phyloP scores from a whole-genome alignment of 2,113 vertebrate species.

The Scomber scombrus region DNA sequence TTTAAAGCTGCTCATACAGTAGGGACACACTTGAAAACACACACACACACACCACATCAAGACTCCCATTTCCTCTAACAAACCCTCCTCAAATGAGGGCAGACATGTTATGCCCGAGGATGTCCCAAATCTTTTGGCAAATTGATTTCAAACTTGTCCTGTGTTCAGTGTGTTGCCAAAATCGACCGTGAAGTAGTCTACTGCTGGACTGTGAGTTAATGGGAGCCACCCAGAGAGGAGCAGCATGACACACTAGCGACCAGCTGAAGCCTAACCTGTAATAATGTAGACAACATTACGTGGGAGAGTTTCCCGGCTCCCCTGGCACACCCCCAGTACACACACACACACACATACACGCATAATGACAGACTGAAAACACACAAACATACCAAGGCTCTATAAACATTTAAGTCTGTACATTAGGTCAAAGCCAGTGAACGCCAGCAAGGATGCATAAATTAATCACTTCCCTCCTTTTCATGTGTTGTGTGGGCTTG shows the following conservation, averaged over 20 bases:
- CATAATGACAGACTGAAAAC: neutral
- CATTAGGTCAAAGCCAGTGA: neutral
- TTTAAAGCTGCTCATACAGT: slow-evolving; percentile 24
- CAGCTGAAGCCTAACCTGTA: slow-evolving; percentile 52
- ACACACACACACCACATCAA: neutral
- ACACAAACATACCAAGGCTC: slow-evolving; percentile 13
- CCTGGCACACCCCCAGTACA: slow-evolving; percentile 11
- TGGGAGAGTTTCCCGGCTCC: slow-evolving; percentile 16
- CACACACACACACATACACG: slow-evolving; percentile 4
- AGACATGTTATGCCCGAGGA: slow-evolving; percentile 9
- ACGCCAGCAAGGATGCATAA: slow-evolving; percentile 31
- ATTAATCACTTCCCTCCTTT: neutral
- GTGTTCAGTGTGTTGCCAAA: slow-evolving; percentile 19
- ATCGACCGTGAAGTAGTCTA: neutral
- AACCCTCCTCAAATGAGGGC: slow-evolving; percentile 24
- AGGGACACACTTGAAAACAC: neutral
- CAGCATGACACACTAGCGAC: slow-evolving; percentile 44
- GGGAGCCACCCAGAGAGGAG: slow-evolving; percentile 58
- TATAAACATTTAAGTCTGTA: slow-evolving; percentile 32
- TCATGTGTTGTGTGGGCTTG: neutral
- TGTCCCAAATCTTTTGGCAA: slow-evolving; percentile 29
- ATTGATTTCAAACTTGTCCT: slow-evolving; percentile 30
- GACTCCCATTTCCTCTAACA: slow-evolving; percentile 4
- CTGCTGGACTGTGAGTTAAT: slow-evolving; percentile 2
- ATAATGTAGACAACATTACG: slow-evolving; percentile 48